Evolutionary conservation across 2,888 invertebrate genomes (phyloP), one percentile per base, ranked within the genome.

Genomic region (Drosophila setosimentum): DNA sequence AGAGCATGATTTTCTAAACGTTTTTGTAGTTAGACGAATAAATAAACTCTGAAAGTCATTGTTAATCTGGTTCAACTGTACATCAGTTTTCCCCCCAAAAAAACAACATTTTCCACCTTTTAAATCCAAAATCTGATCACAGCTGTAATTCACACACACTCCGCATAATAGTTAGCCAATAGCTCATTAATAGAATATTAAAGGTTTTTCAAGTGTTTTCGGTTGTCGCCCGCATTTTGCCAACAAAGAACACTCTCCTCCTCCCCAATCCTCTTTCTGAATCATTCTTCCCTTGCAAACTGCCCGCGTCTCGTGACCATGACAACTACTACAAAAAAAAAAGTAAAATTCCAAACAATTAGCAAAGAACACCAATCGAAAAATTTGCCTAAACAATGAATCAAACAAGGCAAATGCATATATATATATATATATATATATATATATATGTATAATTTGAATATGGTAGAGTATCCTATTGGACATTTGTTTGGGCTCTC

Each of bases 401-500:
- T 29, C 49, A 64, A 71, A 68, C 76, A 68, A 75, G 71, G 58
- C 68, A 72, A 59, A 75, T n/a, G n/a, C 49, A 66, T 51, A 63
- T 4, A 24, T 45, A 24, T 75, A 64, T 45, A 51, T 37, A 55
- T 40, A 27, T 40, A 62, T 1, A 13, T 21, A 21, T 78, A 64
- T 42, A 42, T 35, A 55, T 49, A 53, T 40, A 66, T 67, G n/a
- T 30, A 69, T 69, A 40, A 80, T 80, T 80, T 80, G 78, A 78
- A 80, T 78, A 80, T 67, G 42, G 45, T 45, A 66, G 58, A 32
- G 40, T 37, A 42, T 57, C 45, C 45, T 42, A 72, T 63, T 78
- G 75, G 71, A 60, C 75, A 78, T 78, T 83, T 79, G 82, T 82
- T 81, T 79, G 82, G 77, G 76, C 71, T 80, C 71, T 78, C 76